These are phyloP conservation scores for Lasiommata megera DNA, from an alignment of 2,888 invertebrate species.

Conservation along the genomic window DNA sequence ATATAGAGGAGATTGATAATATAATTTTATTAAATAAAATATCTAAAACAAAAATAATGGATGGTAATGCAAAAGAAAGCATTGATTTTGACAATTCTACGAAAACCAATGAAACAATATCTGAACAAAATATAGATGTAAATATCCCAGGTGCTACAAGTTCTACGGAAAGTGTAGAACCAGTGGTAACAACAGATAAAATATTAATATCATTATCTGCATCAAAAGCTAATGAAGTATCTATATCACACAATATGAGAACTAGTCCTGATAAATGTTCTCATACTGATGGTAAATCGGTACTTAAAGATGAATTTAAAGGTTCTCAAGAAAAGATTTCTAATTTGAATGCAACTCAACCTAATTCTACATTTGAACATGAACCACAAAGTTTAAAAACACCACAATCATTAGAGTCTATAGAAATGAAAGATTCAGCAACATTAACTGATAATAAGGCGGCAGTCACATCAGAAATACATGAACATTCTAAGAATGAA, in stretches of 20 bases:
- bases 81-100: neutral
- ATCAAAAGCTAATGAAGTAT: neutral
- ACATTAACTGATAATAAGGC: neutral
- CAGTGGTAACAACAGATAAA: neutral
- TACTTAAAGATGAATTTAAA: neutral
- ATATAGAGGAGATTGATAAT: conserved; percentile 4
- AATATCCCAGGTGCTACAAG: neutral
- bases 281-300: neutral
- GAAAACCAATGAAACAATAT: neutral
- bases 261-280: too few relatives aligned
- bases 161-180: neutral
- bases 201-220: neutral
- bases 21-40: neutral
- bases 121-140: neutral
- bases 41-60: neutral
- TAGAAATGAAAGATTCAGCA: neutral
- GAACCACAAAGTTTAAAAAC: neutral
- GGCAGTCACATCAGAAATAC: neutral
- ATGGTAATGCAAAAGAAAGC: neutral
- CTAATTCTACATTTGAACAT: neutral
- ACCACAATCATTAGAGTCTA: neutral
- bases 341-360: neutral
- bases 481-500: neutral
- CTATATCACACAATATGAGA: neutral
- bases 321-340: neutral